phyloP scores from a whole-genome alignment of 2,113 vertebrate species.

The Nothoprocta pentlandii region DNA sequence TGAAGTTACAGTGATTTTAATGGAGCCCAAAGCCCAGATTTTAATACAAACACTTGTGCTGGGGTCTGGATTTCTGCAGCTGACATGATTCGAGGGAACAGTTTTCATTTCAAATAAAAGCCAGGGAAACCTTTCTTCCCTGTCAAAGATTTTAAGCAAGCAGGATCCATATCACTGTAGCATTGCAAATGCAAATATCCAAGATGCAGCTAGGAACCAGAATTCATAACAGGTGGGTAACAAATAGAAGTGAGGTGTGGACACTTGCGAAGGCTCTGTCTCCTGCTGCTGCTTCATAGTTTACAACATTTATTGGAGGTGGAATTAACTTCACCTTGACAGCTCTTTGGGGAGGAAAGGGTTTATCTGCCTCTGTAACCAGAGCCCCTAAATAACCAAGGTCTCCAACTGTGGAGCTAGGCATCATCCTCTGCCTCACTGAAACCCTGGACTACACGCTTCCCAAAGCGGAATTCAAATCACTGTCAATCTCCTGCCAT shows the following conservation, averaged over 20 bases:
- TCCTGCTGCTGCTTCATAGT: not conserved
- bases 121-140: slow-evolving; percentile 3
- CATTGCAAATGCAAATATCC: not conserved
- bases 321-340: slow-evolving; percentile 20
- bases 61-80: slow-evolving; percentile 35
- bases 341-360: not conserved
- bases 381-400: not conserved
- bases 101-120: slow-evolving; percentile 57
- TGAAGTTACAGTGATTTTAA: slow-evolving; percentile 12
- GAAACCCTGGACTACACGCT: not conserved
- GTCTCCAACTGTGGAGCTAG: not conserved
- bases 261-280: not conserved
- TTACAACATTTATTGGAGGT: not conserved
- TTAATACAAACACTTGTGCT: slow-evolving; percentile 42
- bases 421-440: not conserved
- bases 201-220: not conserved
- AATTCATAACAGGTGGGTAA: not conserved
- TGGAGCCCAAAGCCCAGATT: slow-evolving; percentile 22
- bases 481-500: slow-evolving; percentile 18
- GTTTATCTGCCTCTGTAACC: not conserved
- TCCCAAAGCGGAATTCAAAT: slow-evolving; percentile 31
- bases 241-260: not conserved
- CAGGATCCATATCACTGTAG: not conserved
- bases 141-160: slow-evolving; percentile 9
- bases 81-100: slow-evolving; percentile 27